Conservation (phyloP, 2,113 vertebrate species). For the Stigmatopora nigra region DNA sequence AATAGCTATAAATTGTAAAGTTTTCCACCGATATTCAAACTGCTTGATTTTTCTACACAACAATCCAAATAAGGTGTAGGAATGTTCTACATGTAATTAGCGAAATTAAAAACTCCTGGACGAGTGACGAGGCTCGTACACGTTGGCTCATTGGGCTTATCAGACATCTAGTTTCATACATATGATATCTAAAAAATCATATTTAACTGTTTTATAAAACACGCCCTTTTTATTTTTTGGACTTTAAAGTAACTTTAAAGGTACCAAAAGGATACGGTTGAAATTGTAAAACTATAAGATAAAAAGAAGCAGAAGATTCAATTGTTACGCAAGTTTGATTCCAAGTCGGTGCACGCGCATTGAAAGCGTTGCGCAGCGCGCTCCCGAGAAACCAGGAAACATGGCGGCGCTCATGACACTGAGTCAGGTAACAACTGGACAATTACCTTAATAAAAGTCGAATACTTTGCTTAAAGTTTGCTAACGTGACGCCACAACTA, state of each 20-base stretch:
- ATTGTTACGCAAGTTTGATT: not conserved
- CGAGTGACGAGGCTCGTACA: too few relatives aligned
- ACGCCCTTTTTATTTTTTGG: not conserved
- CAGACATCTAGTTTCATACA: too few relatives aligned
- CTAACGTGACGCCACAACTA: not conserved
- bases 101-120: too few relatives aligned
- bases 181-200: not conserved
- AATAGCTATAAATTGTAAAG: too few relatives aligned
- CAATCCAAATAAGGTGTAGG: too few relatives aligned
- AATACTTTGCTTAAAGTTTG: not conserved
- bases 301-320: not conserved
- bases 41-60: too few relatives aligned
- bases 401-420: constrained; percentile 88
- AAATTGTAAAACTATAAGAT: not conserved
- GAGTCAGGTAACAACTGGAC: constrained; percentile 73
- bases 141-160: too few relatives aligned
- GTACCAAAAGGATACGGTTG: not conserved
- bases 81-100: too few relatives aligned
- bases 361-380: constrained; percentile 57
- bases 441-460: constrained; percentile 27
- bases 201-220: not conserved
- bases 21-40: too few relatives aligned
- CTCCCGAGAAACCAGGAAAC: constrained; percentile 74
- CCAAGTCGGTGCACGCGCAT: constrained; percentile 33
- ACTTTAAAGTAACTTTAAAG: too few relatives aligned